Conservation (phyloP, 2,113 vertebrate genomes). For the Sialia sialis region DNA sequence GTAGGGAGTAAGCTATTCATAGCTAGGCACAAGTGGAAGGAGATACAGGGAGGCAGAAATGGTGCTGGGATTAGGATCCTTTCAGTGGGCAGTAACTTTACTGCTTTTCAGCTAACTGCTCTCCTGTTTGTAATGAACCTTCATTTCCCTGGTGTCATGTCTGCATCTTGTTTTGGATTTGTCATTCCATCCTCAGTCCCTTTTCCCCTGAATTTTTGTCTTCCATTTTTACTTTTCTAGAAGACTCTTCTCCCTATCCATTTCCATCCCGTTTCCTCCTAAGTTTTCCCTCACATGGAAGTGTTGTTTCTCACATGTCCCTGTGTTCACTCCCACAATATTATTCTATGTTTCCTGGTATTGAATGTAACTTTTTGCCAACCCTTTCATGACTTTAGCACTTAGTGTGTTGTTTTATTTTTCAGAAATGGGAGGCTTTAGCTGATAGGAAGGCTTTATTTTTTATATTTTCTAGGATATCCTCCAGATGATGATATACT, state of each 20-base stretch:
- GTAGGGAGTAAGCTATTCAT: conserved; percentile 53
- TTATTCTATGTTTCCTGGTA: not conserved
- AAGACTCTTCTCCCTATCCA: not conserved
- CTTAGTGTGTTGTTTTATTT: not conserved
- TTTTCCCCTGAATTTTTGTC: not conserved
- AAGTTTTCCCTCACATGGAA: not conserved
- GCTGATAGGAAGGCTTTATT: not conserved
- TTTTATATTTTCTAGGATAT: not conserved
- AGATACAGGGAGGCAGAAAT: not conserved
- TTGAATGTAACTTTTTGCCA: not conserved
- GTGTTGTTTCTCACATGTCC: not conserved
- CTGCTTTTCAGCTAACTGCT: not conserved
- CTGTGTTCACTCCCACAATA: rapidly evolving
- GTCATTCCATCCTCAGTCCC: not conserved
- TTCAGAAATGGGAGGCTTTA: not conserved
- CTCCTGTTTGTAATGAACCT: not conserved
- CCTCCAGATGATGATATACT: not conserved
- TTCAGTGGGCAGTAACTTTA: not conserved
- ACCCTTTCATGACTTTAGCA: not conserved
- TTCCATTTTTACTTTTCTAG: not conserved
- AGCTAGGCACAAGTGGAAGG: not conserved
- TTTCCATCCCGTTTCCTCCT: not conserved
- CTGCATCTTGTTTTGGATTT: not conserved
- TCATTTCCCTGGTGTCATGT: not conserved
- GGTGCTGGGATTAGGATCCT: not conserved